Base-by-base conservation (phyloP, 2,797 vertebrate genomes). In the Pseudocheirus occidentalis region DNA sequence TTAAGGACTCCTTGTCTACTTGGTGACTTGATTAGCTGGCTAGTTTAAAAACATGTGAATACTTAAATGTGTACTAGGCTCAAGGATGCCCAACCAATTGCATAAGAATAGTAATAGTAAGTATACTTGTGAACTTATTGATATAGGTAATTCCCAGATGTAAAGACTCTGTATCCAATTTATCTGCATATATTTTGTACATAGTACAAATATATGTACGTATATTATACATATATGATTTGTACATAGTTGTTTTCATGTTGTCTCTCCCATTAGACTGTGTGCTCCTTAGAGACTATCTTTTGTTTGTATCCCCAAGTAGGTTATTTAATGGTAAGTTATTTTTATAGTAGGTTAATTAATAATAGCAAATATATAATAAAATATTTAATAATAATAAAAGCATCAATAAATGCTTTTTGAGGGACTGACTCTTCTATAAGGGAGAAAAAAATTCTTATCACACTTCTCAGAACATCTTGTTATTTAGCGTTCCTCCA, bases 1-100 rank as follows among this genome's bases (percentile, higher is more conserved):
- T 87, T 87, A 87, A 87, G 13, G 24, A 50, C 73, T n/a, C 59
- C 89, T 90, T 91, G 29, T 81, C 4, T 16, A 14, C 40, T 54
- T 40, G 6, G 28, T 55, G 5, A 55, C 18, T 91, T 91, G 11
- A 55, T 31, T 54, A 55, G 13, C 12, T 91, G 55, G 16, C 18
- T 91, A 91, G 31, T 91, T 55, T 91, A 24, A 66, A 92, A 56
- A 27, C 56, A 92, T 53, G 16, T 90, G 56, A 92, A 87, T 94
- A 87, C 40, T 50, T 87, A 46, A 27, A 87, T 87, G 40, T 46
- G 21, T 50, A 1, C 73, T 46, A 13, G 21, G 40, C 73, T 87
- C 73, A 81, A 31, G 40, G 7, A 81, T 81, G 12, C 73, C 40
- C 21, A 87, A 87, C 73, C 40, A 87, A 46, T 46, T 27, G 21